These are phyloP conservation scores for Hydra vulgaris DNA, from an alignment of 30 jellyfish, hydroid and myxozoan genomes.

Conservation along the genomic window DNA sequence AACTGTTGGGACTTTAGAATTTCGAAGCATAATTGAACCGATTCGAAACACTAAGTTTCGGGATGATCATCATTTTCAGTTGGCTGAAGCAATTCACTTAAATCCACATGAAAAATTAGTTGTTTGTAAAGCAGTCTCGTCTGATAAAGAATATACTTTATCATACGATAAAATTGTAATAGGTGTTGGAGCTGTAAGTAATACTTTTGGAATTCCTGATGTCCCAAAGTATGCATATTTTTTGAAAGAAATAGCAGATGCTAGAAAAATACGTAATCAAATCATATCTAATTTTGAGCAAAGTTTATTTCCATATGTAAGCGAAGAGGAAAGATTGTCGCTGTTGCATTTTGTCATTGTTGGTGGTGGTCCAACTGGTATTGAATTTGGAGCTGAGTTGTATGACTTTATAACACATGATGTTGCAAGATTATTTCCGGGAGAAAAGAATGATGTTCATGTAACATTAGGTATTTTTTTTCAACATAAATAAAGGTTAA, in stretches of 20 bases:
- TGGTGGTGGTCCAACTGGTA: slow-evolving; percentile 99
- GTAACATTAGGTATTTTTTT: slow-evolving; percentile 49
- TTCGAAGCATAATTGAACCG: slow-evolving; percentile 94
- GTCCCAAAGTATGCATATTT: slow-evolving; percentile 79
- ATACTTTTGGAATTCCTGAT: slow-evolving; percentile 86
- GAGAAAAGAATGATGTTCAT: slow-evolving; percentile 59
- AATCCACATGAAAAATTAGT: slow-evolving; percentile 50
- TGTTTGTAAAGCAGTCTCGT: slow-evolving; percentile 51
- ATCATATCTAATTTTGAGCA: slow-evolving; percentile 76
- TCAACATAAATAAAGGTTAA: background rate
- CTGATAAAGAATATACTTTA: slow-evolving; percentile 37
- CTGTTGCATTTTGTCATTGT: slow-evolving; percentile 86
- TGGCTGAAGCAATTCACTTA: slow-evolving; percentile 58
- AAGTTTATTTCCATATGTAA: slow-evolving; percentile 57
- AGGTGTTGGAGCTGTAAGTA: slow-evolving; percentile 92
- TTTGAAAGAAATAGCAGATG: slow-evolving; percentile 88
- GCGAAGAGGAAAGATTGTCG: slow-evolving; percentile 57
- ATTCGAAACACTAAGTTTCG: slow-evolving; percentile 70
- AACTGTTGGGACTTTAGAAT: slow-evolving; percentile 94
- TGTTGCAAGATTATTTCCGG: slow-evolving; percentile 78
- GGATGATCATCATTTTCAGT: slow-evolving; percentile 90
- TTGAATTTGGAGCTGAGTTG: slow-evolving; percentile 97
- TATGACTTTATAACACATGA: slow-evolving; percentile 94
- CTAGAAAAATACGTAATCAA: slow-evolving; percentile 69
- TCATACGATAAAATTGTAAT: slow-evolving; percentile 69